Evolutionary conservation across 2,113 vertebrate species (phyloP).

Genomic region (Carassius carassius): DNA sequence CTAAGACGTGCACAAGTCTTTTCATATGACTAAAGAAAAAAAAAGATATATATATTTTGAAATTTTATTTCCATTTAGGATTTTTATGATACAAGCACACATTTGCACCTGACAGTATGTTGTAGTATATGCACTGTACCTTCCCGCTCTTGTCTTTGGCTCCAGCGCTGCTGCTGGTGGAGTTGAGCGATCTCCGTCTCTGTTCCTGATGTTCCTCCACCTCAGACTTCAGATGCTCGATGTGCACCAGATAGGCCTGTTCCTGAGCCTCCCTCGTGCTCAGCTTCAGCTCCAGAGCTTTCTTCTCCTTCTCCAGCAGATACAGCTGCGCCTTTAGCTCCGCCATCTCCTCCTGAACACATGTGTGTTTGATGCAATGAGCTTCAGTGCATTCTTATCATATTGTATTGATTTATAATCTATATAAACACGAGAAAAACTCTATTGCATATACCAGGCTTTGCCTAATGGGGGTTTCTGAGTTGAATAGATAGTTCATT

Average conservation of each 20-base stretch:
- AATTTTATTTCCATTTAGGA: too few relatives aligned
- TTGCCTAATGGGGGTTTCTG: too few relatives aligned
- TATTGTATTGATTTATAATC: not conserved
- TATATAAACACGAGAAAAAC: not conserved
- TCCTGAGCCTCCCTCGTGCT: conserved; percentile 86
- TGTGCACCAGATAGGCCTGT: conserved; percentile 86
- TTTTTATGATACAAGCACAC: too few relatives aligned
- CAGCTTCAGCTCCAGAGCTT: conserved; percentile 85
- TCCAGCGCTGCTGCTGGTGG: conserved; percentile 66
- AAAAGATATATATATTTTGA: too few relatives aligned
- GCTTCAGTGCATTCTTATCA: too few relatives aligned
- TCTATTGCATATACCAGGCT: not conserved
- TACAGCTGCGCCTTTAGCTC: conserved; percentile 89
- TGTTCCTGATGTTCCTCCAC: conserved; percentile 88
- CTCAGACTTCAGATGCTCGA: conserved; percentile 87
- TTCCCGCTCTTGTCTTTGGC: conserved; percentile 69
- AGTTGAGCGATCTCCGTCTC: conserved; percentile 76
- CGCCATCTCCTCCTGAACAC: conserved; percentile 85
- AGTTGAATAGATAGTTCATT: too few relatives aligned
- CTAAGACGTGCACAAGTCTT: too few relatives aligned
- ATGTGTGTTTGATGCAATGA: too few relatives aligned
- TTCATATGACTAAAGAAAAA: too few relatives aligned
- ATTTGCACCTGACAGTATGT: too few relatives aligned
- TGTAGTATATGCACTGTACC: too few relatives aligned
- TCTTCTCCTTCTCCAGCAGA: conserved; percentile 88